Conservation (phyloP, 2,113 vertebrate genomes). For the Mellivora capensis region DNA sequence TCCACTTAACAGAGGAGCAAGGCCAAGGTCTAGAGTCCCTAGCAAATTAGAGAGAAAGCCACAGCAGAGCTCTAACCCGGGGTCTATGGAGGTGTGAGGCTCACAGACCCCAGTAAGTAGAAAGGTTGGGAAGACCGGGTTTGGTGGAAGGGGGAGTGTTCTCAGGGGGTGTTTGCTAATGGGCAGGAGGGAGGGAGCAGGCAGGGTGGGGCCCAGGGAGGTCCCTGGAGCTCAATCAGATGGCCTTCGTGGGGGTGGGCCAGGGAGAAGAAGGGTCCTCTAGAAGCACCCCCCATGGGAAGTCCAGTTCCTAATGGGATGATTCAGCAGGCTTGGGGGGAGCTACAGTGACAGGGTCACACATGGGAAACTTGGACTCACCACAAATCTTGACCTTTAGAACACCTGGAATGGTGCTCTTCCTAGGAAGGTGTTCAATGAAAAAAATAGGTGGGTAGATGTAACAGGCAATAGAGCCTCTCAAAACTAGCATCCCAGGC, state of each 20-base stretch:
- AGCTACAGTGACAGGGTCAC: background rate
- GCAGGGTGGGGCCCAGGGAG: background rate
- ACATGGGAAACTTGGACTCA: background rate
- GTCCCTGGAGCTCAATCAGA: no score
- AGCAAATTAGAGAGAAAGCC: background rate
- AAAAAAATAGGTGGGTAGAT: background rate
- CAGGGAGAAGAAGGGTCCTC: no score
- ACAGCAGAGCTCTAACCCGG: background rate
- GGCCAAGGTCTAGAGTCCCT: background rate
- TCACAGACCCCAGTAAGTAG: background rate
- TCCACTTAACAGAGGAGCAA: background rate
- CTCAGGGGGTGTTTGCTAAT: background rate
- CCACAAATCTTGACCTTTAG: background rate
- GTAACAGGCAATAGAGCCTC: rapidly evolving
- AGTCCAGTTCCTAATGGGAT: background rate
- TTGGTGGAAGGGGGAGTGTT: no score
- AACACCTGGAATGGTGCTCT: rapidly evolving
- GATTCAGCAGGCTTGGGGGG: background rate
- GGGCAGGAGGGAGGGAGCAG: background rate
- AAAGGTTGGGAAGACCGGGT: background rate
- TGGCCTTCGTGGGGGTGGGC: no score
- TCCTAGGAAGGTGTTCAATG: background rate
- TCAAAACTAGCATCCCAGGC: background rate
- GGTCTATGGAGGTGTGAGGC: background rate
- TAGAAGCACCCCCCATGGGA: background rate